A percentile compares a stretch with the other conserved stretches of the same genome.
Evolutionary conservation across 2,113 vertebrate species (phyloP).

Genomic region (Calcarius ornatus): DNA sequence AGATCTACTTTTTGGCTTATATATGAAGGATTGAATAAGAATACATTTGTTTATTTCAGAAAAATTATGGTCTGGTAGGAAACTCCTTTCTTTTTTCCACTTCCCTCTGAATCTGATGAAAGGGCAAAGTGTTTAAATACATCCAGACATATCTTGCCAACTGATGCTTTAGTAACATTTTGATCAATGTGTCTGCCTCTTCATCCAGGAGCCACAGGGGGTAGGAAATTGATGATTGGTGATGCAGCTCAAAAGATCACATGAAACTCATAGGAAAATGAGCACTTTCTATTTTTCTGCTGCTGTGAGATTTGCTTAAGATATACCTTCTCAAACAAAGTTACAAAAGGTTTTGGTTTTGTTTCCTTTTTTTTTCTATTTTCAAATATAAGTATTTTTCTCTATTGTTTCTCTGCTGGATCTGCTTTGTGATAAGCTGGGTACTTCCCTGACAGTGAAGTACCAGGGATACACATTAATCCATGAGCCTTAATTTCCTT

Average conservation of each 20-base stretch:
- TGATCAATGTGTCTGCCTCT: conserved; percentile 61
- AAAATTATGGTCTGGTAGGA: not conserved
- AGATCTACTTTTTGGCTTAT: not conserved
- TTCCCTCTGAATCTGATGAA: not conserved
- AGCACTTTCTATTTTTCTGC: not conserved
- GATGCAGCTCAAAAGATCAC: not conserved
- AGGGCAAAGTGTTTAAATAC: not conserved
- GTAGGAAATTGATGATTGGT: conserved; percentile 50
- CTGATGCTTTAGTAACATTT: conserved; percentile 31
- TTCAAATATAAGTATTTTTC: not conserved
- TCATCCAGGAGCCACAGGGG: not conserved
- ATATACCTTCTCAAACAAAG: not conserved
- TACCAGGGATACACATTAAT: not conserved
- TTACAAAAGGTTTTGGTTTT: not conserved
- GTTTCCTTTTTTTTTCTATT: not conserved
- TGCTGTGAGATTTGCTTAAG: not conserved
- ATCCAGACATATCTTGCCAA: conserved; percentile 11
- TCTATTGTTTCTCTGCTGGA: not conserved
- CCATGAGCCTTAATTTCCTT: not conserved
- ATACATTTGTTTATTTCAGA: not conserved
- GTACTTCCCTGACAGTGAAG: not conserved
- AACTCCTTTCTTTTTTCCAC: not conserved
- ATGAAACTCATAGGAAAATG: not conserved
- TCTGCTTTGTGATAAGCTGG: not conserved
- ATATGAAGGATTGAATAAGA: not conserved